Percentiles rank a stretch among this genome's conserved stretches.
phyloP scores from a whole-genome alignment of 2,113 vertebrate species.

The Cettia cetti region DNA sequence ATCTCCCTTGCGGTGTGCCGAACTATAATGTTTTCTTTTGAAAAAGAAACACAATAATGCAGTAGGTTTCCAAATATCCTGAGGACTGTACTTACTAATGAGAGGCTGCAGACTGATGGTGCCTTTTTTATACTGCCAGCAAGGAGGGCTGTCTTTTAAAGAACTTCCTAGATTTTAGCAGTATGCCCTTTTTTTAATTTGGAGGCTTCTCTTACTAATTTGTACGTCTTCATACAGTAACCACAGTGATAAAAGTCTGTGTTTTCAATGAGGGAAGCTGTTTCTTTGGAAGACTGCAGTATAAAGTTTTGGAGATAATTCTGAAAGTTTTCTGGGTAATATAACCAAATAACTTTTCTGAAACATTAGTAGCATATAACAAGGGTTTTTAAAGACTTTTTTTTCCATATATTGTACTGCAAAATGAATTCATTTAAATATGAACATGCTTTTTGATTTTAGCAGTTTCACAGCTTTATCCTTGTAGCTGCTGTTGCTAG shows the following conservation, averaged over 20 bases:
- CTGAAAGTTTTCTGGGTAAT: neutral
- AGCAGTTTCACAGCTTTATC: neutral
- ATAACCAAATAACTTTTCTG: neutral
- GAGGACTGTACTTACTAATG: neutral
- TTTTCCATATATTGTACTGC: neutral
- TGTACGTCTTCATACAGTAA: neutral
- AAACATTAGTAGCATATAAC: neutral
- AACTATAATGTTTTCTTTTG: neutral
- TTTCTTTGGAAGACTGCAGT: neutral
- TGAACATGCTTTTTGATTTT: neutral
- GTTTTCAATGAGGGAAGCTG: neutral
- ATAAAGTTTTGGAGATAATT: neutral
- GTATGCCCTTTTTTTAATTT: neutral
- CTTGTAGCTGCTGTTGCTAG: neutral
- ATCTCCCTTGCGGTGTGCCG: neutral
- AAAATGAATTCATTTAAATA: neutral
- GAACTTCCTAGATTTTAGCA: neutral
- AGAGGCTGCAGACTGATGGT: neutral
- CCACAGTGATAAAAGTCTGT: neutral
- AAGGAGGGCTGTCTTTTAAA: neutral
- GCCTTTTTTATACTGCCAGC: neutral
- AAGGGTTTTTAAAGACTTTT: neutral
- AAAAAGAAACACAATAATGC: neutral
- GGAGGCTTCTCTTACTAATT: slow-evolving; percentile 7
- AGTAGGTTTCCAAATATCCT: slow-evolving; percentile 7